Evolutionary conservation across 2,113 vertebrate species (phyloP), one percentile per base, ranked within the genome.

Genomic region (Ranitomeya variabilis): DNA sequence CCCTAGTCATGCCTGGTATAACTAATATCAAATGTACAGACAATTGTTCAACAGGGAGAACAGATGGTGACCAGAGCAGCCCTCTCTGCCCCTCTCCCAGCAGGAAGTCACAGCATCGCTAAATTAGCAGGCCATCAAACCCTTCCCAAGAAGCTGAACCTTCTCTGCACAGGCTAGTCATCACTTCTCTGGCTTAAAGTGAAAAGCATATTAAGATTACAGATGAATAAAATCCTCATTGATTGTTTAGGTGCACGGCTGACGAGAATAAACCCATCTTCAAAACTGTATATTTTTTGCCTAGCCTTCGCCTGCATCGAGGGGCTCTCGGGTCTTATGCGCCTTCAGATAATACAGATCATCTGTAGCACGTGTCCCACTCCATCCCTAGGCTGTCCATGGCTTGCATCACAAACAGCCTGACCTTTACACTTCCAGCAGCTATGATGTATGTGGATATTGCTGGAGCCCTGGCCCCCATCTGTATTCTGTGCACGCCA

Each of bases 401-500:
- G 87, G 37, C 81, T 89, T 66, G 87, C 71, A 84, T 89, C 55
- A 79, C 45, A 89, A 89, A 51, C 52, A 67, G 9, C 69, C 14
- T 79, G 87, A 89, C 87, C 87, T 89, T 89, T 89, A 85, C 67
- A 85, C 87, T 80, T 45, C 73, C 81, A 67, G 73, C 81, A 85
- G 82, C 60, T 19, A 69, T 84, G 81, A 85, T 89, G 73, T 82
- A 89, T 89, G 62, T 69, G 26, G 59, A 89, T 89, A 59, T 79
- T n/a, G 73, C 87, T 57, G 73, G 64, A 84, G 80, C 51, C 71
- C 73, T 55, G 62, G 87, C 73, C 52, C 11, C 62, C 14, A 66
- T 89, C 87, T 85, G 82, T 79, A 89, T 85, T 15, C 87, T 16
- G 60, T 9, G 62, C 87, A 85, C 81, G 82, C 60, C 26, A 11